phyloP scores from a whole-genome alignment of 2,888 invertebrate species.

The Macropis europaea region DNA sequence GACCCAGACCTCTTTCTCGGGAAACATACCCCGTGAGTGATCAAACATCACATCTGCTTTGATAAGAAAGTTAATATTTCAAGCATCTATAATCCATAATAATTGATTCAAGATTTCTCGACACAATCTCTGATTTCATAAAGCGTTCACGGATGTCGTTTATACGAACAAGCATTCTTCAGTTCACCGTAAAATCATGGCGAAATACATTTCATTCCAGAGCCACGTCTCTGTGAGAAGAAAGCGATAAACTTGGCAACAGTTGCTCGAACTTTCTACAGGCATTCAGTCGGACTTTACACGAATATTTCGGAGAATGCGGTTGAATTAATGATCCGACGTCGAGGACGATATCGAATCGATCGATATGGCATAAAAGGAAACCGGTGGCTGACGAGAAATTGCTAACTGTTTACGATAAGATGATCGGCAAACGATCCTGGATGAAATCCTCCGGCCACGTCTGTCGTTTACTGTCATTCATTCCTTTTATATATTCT shows the following conservation, averaged over 20 bases:
- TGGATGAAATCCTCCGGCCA: slow-evolving; percentile 22
- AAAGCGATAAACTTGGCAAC: slow-evolving; percentile 23
- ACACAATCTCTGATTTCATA: too few relatives aligned
- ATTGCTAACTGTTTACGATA: slow-evolving; percentile 39
- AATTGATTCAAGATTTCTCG: too few relatives aligned
- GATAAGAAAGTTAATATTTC: too few relatives aligned
- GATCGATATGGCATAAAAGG: slow-evolving; percentile 19
- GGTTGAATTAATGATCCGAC: slow-evolving; percentile 40
- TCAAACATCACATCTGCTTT: too few relatives aligned
- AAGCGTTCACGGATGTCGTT: too few relatives aligned
- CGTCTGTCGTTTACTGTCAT: slow-evolving; percentile 33
- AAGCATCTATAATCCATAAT: too few relatives aligned
- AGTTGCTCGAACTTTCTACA: slow-evolving; percentile 6
- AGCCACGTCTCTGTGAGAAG: not conserved
- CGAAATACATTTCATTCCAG: not conserved
- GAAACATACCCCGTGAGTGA: too few relatives aligned
- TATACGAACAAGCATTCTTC: too few relatives aligned
- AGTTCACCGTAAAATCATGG: slow-evolving; percentile 7
- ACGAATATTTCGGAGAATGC: slow-evolving; percentile 1
- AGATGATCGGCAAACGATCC: slow-evolving; percentile 39
- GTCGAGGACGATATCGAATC: slow-evolving; percentile 34
- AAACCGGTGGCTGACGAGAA: slow-evolving; percentile 26
- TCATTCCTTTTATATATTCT: slow-evolving; percentile 24
- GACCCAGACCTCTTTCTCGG: too few relatives aligned
- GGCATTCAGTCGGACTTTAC: slow-evolving; percentile 17